Evolutionary conservation across 2,888 invertebrate genomes (phyloP).

Genomic region (Sarcophaga caerulescens): DNA sequence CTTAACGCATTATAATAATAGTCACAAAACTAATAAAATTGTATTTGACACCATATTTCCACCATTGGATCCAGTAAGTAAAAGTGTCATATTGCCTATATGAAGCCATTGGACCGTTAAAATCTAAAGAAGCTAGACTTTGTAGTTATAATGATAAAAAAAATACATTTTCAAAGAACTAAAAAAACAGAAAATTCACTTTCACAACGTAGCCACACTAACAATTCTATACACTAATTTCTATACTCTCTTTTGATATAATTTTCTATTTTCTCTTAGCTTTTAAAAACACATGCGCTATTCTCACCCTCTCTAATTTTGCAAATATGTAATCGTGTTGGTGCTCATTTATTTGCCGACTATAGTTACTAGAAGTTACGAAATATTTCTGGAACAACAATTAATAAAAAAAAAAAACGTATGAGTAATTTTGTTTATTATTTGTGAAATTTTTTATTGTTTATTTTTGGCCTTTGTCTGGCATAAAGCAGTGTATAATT

Average conservation of each 20-base stretch:
- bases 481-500: neutral
- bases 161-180: neutral
- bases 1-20: no score
- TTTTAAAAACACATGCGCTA: neutral
- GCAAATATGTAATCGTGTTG: neutral
- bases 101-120: no score
- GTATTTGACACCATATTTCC: no score
- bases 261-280: neutral
- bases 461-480: neutral
- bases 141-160: neutral
- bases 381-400: slow-evolving; percentile 26
- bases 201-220: neutral
- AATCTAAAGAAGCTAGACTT: no score
- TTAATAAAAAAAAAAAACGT: neutral
- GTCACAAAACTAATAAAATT: no score
- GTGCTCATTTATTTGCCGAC: neutral
- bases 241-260: neutral
- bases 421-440: slow-evolving; percentile 22
- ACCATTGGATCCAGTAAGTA: neutral
- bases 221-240: no score
- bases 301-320: neutral
- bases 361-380: slow-evolving; percentile 8
- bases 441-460: slow-evolving; percentile 30
- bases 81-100: neutral
- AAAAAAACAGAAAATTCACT: neutral